Evolutionary conservation across 2,797 vertebrate species (phyloP), one percentile per base, ranked within the genome.

Genomic region (Macroramphosus scolopax): DNA sequence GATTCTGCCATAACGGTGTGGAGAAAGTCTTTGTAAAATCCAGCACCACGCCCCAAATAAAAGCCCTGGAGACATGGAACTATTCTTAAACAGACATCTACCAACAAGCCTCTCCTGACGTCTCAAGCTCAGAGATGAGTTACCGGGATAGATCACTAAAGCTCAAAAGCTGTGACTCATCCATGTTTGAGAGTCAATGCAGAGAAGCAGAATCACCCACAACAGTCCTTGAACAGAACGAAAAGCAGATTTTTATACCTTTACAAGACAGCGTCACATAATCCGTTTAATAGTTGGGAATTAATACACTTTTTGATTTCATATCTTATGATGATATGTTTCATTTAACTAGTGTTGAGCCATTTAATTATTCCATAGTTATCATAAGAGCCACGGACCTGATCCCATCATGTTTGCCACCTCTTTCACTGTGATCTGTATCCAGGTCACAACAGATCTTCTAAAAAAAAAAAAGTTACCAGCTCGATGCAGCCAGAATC

Each of bases 1-100:
- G 68, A 77, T 66, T 62, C 53, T 62, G 71, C 53, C 66, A 53
- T 63, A 66, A 75, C 58, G 0, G 59, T 32, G 47, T 58, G 32
- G 61, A 61, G 52, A 62, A 55, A 42, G 28, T 50, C 35, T 15
- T 42, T 28, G 49, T 49, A 41, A 73, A 59, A 61, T 47, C 15
- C 44, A 30, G 56, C 57, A 14, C 58, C 63, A 47, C 69, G n/a
- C 65, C 73, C 55, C 26, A 47, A 62, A 63, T 39, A 18, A 74
- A 75, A 48, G 32, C 66, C 63, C 63, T 0, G 37, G 15, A 57
- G 74, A 72, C 46, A 37, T 16, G 30, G 35, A 66, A 35, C 51
- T 61, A 66, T 68, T 77, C 63, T 63, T 44, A 63, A 41, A 36
- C 55, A 42, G 62, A 45, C 65, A 0, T 56, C 63, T 66, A 56